These are phyloP conservation scores for Pseudomyrmex concolor DNA, from an alignment of 1,140 invertebrate genomes.

Conservation along the genomic window DNA sequence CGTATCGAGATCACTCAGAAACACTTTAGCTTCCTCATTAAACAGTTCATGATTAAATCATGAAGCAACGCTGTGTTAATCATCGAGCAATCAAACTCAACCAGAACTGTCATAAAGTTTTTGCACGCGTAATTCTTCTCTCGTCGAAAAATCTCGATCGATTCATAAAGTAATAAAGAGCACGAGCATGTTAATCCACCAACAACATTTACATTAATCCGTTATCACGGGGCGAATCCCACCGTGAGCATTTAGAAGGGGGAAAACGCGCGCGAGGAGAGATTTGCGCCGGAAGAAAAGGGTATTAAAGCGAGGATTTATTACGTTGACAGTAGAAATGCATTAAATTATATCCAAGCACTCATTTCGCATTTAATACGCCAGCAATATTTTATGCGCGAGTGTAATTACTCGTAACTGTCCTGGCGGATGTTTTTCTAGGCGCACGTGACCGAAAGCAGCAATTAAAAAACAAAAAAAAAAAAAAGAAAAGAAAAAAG, in stretches of 20 bases:
- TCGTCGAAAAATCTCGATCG: not conserved
- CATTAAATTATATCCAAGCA: conserved; percentile 64
- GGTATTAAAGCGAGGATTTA: conserved; percentile 63
- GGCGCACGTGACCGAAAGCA: conserved; percentile 33
- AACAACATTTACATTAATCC: conserved; percentile 21
- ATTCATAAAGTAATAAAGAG: conserved; percentile 11
- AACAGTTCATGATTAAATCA: not conserved
- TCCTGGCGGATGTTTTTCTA: conserved; percentile 55
- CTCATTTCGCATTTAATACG: conserved; percentile 61
- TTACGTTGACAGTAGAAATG: conserved; percentile 57
- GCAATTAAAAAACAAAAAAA: conserved; percentile 46
- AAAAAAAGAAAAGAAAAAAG: too few species aligned
- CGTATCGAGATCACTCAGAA: too few species aligned
- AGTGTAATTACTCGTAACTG: conserved; percentile 68
- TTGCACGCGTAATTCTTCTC: not conserved
- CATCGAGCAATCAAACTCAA: not conserved
- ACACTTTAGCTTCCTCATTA: not conserved
- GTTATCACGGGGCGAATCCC: not conserved
- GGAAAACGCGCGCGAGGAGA: not conserved
- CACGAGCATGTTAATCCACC: not conserved
- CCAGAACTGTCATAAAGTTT: conserved; percentile 1
- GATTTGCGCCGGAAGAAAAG: conserved; percentile 16
- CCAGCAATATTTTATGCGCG: conserved; percentile 66
- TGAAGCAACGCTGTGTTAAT: too few species aligned
- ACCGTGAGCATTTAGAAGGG: not conserved